Evolutionary conservation across 2,113 vertebrate species (phyloP).

Genomic region (Odocoileus hemionus): DNA sequence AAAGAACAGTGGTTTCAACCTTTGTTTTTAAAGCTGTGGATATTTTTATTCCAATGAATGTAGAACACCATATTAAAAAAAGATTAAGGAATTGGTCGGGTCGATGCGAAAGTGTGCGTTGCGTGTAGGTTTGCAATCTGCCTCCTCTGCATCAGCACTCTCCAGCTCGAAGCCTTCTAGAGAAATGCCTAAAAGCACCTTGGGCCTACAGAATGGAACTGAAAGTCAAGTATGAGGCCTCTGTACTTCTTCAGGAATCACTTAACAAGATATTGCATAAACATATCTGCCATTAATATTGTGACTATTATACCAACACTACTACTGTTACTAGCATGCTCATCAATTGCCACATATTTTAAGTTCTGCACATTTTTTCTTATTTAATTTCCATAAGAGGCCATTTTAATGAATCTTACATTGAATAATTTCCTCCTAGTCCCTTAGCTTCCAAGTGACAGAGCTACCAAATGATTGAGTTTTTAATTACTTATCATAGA

Average conservation of each 20-base stretch:
- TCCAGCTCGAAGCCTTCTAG: not conserved
- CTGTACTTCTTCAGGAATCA: not conserved
- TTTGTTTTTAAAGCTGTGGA: not conserved
- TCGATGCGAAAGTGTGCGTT: not conserved
- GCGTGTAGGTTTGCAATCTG: not conserved
- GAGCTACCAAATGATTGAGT: not conserved
- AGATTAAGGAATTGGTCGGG: not conserved
- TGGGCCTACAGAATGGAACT: too few species aligned
- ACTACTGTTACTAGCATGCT: not conserved
- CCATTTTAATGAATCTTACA: not conserved
- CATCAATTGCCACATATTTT: not conserved
- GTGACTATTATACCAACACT: fast-evolving
- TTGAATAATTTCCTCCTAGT: not conserved
- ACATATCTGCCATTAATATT: not conserved
- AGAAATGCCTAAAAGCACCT: not conserved
- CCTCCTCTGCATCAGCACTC: not conserved
- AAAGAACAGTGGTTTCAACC: not conserved
- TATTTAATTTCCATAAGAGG: not conserved
- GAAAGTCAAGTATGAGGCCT: not conserved
- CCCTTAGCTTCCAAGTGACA: not conserved
- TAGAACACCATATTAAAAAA: not conserved
- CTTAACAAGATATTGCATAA: fast-evolving
- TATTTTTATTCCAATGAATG: not conserved
- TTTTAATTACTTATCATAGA: not conserved
- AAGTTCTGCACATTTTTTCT: not conserved